Conservation (phyloP, 2,888 invertebrate species). For the Rotaria magnacalcarata region DNA sequence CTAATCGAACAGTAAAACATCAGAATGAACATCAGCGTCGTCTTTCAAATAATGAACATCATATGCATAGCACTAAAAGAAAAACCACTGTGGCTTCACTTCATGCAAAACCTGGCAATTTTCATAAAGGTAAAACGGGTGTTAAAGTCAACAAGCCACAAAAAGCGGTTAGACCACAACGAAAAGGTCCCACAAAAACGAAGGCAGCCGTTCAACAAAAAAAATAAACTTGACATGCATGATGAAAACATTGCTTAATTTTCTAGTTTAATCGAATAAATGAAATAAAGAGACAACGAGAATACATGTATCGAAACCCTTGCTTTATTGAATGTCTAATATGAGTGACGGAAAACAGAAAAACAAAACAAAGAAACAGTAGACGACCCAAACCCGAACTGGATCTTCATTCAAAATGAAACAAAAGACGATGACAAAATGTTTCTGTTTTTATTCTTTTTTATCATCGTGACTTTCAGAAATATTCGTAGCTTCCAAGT, state of each 20-base stretch:
- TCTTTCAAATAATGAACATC: background rate
- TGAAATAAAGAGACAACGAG: background rate
- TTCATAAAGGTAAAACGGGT: constrained; percentile 27
- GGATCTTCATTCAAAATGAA: background rate
- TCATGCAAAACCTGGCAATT: background rate
- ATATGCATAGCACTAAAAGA: background rate
- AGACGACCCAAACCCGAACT: background rate
- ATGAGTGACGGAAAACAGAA: background rate
- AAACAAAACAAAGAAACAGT: background rate
- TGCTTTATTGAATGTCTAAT: background rate
- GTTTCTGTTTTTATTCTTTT: background rate
- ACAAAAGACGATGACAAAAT: background rate
- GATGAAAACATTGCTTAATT: background rate
- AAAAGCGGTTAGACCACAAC: background rate
- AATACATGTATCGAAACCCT: no score
- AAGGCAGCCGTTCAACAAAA: background rate
- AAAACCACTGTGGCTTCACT: background rate
- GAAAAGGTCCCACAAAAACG: background rate
- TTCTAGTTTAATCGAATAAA: background rate
- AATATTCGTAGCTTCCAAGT: background rate
- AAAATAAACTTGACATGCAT: background rate
- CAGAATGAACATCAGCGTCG: background rate
- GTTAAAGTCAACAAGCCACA: background rate
- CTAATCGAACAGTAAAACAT: background rate
- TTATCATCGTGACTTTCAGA: background rate